Conservation (phyloP, 2,888 invertebrate species). For the Watsonalla cultraria region DNA sequence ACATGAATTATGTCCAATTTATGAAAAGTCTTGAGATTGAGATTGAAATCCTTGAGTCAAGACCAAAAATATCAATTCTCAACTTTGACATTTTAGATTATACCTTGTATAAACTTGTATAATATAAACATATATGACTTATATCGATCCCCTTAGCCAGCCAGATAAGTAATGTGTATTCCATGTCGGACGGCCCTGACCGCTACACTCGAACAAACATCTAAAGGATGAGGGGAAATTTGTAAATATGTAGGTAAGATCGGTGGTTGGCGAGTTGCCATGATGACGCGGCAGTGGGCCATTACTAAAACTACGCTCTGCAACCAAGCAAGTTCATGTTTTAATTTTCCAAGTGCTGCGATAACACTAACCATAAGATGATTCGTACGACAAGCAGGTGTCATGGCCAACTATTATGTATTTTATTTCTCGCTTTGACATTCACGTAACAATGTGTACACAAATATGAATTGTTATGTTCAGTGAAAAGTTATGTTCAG, state of each 20-base stretch:
- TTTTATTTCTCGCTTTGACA: too few species aligned
- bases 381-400: too few species aligned
- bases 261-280: constrained; percentile 56
- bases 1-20: too few species aligned
- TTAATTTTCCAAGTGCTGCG: constrained; percentile 18
- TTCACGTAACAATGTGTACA: too few species aligned
- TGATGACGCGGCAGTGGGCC: constrained; percentile 33
- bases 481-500: too few species aligned
- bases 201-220: constrained; percentile 30
- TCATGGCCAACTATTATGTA: too few species aligned
- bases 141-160: neutral
- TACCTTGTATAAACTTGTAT: neutral
- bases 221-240: constrained; percentile 29
- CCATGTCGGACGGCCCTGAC: constrained; percentile 21
- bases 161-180: constrained; percentile 4
- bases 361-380: neutral
- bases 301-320: constrained; percentile 29
- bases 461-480: too few species aligned
- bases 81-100: neutral
- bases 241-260: constrained; percentile 47
- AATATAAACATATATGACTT: neutral
- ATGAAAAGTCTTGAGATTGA: too few species aligned
- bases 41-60: too few species aligned
- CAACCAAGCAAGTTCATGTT: constrained; percentile 37
- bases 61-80: neutral